A percentile compares a stretch with the other conserved stretches of the same genome.
Conservation (phyloP, 2,888 invertebrate species). For the Eupithecia pulchellata region DNA sequence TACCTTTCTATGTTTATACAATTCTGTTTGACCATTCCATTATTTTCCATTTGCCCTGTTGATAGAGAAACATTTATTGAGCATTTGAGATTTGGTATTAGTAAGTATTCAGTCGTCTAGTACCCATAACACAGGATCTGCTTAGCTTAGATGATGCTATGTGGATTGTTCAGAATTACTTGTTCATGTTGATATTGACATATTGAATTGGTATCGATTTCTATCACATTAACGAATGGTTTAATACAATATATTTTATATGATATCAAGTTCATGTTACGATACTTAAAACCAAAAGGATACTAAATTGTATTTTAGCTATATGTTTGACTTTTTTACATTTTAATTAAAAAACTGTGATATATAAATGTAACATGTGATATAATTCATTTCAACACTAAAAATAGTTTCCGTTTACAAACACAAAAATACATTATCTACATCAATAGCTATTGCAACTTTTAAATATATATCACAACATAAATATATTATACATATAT, state of each 20-base stretch:
- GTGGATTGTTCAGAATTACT: no score
- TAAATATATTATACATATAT: constrained; percentile 40
- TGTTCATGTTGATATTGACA: no score
- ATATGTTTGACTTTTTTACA: neutral
- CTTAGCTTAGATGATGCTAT: no score
- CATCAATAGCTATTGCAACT: constrained; percentile 66
- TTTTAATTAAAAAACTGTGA: neutral
- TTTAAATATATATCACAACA: constrained; percentile 75
- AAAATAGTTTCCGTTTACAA: constrained; percentile 62
- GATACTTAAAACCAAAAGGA: neutral
- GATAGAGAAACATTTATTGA: no score
- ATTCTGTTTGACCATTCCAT: no score
- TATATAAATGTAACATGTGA: constrained; percentile 68
- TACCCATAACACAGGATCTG: no score
- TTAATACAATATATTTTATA: no score
- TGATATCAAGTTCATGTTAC: no score
- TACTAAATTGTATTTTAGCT: neutral
- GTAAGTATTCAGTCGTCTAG: no score
- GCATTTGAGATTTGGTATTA: no score
- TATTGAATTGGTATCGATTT: neutral
- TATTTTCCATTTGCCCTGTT: no score
- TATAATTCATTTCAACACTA: constrained; percentile 77
- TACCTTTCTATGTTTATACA: no score
- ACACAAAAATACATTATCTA: constrained; percentile 69
- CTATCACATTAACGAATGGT: neutral